These are phyloP conservation scores for Gracilinanus agilis DNA, from an alignment of 2,113 vertebrate species.

Conservation along the genomic window DNA sequence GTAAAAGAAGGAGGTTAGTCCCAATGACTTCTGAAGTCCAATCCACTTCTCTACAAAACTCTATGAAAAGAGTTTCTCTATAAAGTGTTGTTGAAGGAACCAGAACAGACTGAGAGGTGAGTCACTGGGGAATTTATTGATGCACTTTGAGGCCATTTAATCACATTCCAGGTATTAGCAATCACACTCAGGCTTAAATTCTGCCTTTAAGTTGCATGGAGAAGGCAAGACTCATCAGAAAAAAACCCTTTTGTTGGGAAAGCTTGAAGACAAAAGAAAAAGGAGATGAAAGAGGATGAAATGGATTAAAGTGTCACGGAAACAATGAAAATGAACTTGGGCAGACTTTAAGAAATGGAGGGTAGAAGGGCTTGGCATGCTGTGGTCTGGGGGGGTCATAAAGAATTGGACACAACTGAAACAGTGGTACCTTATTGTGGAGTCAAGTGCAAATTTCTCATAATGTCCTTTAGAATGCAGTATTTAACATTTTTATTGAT, in stretches of 20 bases:
- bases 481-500: conserved; percentile 37
- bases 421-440: background rate
- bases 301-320: too few relatives aligned
- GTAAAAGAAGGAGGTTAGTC: background rate
- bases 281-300: too few relatives aligned
- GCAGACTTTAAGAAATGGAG: too few relatives aligned
- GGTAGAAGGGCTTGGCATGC: too few relatives aligned
- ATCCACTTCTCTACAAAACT: background rate
- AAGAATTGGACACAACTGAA: too few relatives aligned
- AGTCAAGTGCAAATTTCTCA: conserved; percentile 28
- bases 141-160: background rate
- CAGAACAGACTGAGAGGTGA: background rate
- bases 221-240: background rate
- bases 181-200: background rate
- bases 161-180: conserved; percentile 12
- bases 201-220: background rate
- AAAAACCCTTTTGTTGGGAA: too few relatives aligned
- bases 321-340: too few relatives aligned
- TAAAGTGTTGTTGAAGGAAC: conserved; percentile 56
- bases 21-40: background rate
- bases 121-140: conserved; percentile 4
- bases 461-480: background rate
- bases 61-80: background rate
- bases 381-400: too few relatives aligned
- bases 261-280: too few relatives aligned